phyloP scores from a whole-genome alignment of 2,888 invertebrate genomes.

The Leucoma salicis region DNA sequence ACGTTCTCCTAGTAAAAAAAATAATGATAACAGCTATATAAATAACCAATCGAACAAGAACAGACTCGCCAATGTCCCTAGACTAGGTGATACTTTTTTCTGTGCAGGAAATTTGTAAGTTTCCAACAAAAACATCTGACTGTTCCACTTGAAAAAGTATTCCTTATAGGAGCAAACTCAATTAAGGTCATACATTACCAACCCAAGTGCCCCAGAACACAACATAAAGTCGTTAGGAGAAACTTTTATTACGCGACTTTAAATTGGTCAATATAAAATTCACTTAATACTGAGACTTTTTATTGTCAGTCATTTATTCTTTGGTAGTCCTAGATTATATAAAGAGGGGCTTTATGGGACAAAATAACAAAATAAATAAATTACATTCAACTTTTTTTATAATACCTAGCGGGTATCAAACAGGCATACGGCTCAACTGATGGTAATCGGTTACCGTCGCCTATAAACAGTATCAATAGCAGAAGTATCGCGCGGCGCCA shows the following conservation, averaged over 20 bases:
- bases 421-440: too few species aligned
- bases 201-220: constrained; percentile 22
- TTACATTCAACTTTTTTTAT: too few species aligned
- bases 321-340: constrained; percentile 25
- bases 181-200: constrained; percentile 32
- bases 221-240: constrained; percentile 36
- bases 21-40: too few species aligned
- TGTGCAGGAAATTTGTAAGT: constrained; percentile 10
- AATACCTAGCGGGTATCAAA: too few species aligned
- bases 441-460: too few species aligned
- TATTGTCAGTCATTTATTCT: constrained; percentile 36
- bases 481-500: too few species aligned
- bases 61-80: too few species aligned
- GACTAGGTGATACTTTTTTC: not conserved
- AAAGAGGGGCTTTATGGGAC: not conserved
- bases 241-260: constrained; percentile 45
- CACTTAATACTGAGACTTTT: constrained; percentile 34
- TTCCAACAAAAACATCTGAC: constrained; percentile 17
- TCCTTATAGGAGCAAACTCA: constrained; percentile 22
- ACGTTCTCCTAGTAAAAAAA: too few species aligned
- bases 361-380: constrained; percentile 24
- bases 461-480: too few species aligned
- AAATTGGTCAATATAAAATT: constrained; percentile 45
- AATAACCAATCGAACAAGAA: too few species aligned
- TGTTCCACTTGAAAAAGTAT: constrained; percentile 21